Evolutionary conservation across 92 coral and sea anemone genomes (phyloP).

Genomic region (Paramuricea clavata): DNA sequence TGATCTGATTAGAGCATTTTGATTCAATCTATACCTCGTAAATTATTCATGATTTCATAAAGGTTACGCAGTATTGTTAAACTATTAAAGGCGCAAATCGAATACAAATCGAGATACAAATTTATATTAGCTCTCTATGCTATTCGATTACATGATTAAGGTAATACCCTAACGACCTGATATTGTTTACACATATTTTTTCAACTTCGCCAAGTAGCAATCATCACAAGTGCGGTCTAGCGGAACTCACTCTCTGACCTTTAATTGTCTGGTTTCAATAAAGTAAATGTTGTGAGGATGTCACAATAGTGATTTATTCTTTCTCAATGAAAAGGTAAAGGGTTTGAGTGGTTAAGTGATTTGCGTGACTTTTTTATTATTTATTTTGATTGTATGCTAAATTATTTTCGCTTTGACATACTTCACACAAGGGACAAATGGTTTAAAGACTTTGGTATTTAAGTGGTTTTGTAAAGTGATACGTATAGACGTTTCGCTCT

Average conservation of each 20-base stretch:
- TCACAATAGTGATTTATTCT: neutral
- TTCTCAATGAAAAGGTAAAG: slow-evolving; percentile 2
- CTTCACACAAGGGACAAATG: neutral
- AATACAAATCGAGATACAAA: no score
- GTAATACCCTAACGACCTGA: neutral
- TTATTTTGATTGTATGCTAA: neutral
- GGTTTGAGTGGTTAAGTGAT: neutral
- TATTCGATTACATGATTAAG: slow-evolving; percentile 7
- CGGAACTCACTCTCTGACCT: neutral
- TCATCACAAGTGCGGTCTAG: slow-evolving; percentile 2
- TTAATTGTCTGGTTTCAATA: neutral
- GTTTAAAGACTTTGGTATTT: slow-evolving; percentile 3
- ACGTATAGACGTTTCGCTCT: neutral
- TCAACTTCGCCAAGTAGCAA: neutral
- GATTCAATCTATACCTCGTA: no score
- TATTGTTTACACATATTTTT: slow-evolving; percentile 13
- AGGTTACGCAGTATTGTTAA: no score
- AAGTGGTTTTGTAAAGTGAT: neutral
- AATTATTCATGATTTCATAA: no score
- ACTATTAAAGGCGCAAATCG: no score
- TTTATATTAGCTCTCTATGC: neutral
- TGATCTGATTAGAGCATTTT: no score
- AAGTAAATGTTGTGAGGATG: neutral
- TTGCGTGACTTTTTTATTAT: neutral
- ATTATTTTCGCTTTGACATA: neutral